Percentiles rank a stretch among this genome's conserved stretches.
Conservation (phyloP, 2,888 invertebrate species). For the Harpalus rufipes region DNA sequence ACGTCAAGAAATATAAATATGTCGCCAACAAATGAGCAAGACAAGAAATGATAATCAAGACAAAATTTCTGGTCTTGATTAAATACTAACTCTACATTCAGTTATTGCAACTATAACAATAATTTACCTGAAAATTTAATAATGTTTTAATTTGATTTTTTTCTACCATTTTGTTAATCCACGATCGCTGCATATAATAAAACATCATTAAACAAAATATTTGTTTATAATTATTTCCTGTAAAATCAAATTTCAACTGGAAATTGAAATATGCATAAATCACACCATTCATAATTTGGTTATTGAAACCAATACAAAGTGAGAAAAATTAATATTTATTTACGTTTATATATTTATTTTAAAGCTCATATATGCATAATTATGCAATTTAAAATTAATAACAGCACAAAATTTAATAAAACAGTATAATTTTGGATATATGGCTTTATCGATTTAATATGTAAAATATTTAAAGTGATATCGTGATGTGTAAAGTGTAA, state of each 20-base stretch:
- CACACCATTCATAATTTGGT: neutral
- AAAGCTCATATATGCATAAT: slow-evolving; percentile 3
- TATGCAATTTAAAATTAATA: slow-evolving; percentile 7
- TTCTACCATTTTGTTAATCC: no score
- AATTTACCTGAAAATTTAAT: no score
- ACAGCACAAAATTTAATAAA: slow-evolving; percentile 14
- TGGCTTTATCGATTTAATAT: slow-evolving; percentile 15
- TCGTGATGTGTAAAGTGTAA: neutral
- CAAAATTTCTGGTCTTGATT: no score
- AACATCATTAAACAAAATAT: neutral
- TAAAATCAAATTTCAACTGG: neutral
- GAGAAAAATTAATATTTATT: neutral
- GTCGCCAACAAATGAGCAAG: no score
- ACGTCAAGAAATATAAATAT: no score
- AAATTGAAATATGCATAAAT: neutral
- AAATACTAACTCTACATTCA: no score
- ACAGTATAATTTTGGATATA: neutral
- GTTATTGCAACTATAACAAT: no score
- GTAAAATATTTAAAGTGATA: slow-evolving; percentile 15
- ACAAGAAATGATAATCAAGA: no score
- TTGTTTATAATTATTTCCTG: neutral
- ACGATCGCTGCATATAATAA: no score
- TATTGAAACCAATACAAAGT: neutral
- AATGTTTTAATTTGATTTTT: no score
- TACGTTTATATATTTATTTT: slow-evolving; percentile 9